Evolutionary conservation across 1,140 invertebrate species (phyloP).

Genomic region (Trichomalopsis sarcophagae): DNA sequence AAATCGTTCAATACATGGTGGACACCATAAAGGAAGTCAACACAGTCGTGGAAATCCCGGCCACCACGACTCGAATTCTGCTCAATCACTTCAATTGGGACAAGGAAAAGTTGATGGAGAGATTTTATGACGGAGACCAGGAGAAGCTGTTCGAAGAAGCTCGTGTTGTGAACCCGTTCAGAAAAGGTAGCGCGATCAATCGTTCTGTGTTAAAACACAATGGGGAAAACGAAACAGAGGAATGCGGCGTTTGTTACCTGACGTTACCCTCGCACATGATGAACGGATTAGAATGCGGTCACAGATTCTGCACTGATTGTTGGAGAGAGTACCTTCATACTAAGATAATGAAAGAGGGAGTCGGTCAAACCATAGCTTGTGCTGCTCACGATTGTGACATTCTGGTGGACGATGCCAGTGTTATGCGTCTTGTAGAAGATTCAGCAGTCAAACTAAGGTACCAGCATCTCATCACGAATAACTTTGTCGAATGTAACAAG

Average conservation of each 20-base stretch:
- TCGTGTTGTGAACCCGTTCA: constrained; percentile 95
- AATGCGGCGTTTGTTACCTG: constrained; percentile 95
- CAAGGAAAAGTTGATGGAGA: constrained; percentile 98
- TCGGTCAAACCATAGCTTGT: constrained; percentile 96
- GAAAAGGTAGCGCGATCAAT: constrained; percentile 81
- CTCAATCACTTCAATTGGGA: constrained; percentile 99
- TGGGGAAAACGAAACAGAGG: constrained; percentile 84
- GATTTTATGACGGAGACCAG: constrained; percentile 96
- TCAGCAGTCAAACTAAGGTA: constrained; percentile 96
- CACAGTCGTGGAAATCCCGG: constrained; percentile 89
- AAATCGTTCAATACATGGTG: constrained; percentile 98
- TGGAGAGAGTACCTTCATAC: constrained; percentile 98
- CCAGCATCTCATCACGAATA: constrained; percentile 98
- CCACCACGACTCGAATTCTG: constrained; percentile 92
- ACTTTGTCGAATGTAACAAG: constrained; percentile 98
- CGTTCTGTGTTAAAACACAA: constrained; percentile 68
- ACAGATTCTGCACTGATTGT: constrained; percentile 95
- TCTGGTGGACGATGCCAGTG: constrained; percentile 96
- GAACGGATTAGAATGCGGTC: constrained; percentile 97
- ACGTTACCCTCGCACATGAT: constrained; percentile 90
- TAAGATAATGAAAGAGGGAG: constrained; percentile 98
- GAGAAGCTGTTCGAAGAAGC: constrained; percentile 95
- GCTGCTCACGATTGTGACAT: constrained; percentile 95
- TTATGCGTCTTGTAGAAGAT: constrained; percentile 94
- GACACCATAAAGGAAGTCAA: constrained; percentile 98